Conservation (phyloP, 2,888 invertebrate species). For the Tenthredo scrophulariae region DNA sequence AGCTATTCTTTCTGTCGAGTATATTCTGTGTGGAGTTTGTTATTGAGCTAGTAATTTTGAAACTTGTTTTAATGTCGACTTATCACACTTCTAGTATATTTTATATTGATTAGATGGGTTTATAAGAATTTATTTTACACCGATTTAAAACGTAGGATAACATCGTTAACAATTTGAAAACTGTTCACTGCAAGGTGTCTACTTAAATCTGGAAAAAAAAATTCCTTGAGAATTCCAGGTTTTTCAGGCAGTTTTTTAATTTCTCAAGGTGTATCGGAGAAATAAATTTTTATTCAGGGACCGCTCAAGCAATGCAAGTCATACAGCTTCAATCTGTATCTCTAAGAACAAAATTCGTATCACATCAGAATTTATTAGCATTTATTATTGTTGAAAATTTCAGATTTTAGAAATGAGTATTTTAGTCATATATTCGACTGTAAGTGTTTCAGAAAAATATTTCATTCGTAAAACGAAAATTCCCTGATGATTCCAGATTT, state of each 20-base stretch:
- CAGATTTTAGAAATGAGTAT: not conserved
- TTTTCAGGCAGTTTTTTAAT: not conserved
- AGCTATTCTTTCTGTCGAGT: not conserved
- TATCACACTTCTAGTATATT: not conserved
- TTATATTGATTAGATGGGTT: not conserved
- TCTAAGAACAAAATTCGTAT: not conserved
- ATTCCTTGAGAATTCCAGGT: not conserved
- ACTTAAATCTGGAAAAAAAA: not conserved
- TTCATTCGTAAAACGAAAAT: not conserved
- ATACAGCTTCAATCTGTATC: not conserved
- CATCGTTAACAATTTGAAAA: not conserved
- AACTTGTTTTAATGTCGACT: not conserved
- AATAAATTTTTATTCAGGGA: not conserved
- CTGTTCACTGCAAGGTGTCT: not conserved
- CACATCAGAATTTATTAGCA: not conserved
- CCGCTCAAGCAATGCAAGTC: not conserved
- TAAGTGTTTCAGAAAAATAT: not conserved
- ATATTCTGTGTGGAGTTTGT: not conserved
- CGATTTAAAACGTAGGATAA: conserved; percentile 1
- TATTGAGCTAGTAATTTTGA: not conserved
- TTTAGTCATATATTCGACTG: not conserved
- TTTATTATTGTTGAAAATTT: not conserved
- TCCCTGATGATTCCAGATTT: not conserved
- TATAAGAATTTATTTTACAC: not conserved
- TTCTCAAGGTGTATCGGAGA: not conserved